Conservation (phyloP, 30 jellyfish, hydroid and myxozoan species). For the Sanderia malayensis region DNA sequence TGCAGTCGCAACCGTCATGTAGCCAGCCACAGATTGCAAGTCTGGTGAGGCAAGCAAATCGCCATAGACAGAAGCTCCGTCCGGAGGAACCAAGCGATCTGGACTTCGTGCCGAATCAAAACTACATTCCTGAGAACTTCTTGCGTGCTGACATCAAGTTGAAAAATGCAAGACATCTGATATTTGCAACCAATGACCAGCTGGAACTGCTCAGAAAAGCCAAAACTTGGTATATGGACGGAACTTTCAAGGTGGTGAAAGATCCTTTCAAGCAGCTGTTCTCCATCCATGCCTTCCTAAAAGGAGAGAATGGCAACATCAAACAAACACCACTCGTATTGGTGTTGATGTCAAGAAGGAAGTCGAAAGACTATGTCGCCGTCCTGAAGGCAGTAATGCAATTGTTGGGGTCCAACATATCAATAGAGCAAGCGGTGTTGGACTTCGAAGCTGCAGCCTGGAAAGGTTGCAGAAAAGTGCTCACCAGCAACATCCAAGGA, state of each 20-base stretch:
- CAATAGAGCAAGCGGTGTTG: neutral
- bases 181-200: conserved; percentile 31
- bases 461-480: conserved; percentile 5
- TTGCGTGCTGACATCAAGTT: conserved; percentile 20
- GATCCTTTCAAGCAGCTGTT: conserved; percentile 21
- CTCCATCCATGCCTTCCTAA: conserved; percentile 32
- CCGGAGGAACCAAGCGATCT: conserved; percentile 17
- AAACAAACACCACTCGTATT: conserved; percentile 17
- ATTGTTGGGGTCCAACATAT: neutral
- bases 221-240: conserved; percentile 15
- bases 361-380: conserved; percentile 1
- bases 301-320: conserved; percentile 8
- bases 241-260: conserved; percentile 24
- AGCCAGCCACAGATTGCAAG: neutral
- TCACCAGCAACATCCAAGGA: conserved; percentile 4
- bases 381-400: conserved; percentile 1
- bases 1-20: neutral
- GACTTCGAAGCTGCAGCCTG: conserved; percentile 2
- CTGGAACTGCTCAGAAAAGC: conserved; percentile 5
- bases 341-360: conserved; percentile 18
- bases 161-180: conserved; percentile 5
- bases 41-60: conserved; percentile 13
- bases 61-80: conserved; percentile 7
- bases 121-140: conserved; percentile 2
- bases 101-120: conserved; percentile 7